Conservation (phyloP, 2,797 vertebrate genomes). For the Mormyrus hasselquistii region DNA sequence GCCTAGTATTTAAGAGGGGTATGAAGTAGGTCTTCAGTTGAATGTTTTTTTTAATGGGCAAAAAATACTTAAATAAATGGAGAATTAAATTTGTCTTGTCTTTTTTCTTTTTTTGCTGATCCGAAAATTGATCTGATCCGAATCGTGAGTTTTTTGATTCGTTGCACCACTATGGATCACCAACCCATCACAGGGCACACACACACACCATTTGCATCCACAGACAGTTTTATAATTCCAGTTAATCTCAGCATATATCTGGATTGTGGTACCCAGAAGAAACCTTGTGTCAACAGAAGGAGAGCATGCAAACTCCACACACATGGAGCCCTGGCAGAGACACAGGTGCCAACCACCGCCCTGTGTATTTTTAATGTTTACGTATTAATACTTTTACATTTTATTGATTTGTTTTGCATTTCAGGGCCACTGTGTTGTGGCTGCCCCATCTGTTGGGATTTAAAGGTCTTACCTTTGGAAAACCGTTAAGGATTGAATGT, state of each 20-base stretch:
- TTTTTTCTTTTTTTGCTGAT: no score
- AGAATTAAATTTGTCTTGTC: no score
- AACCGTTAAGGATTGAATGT: background rate
- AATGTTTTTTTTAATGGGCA: no score
- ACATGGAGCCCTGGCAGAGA: background rate
- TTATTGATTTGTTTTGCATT: background rate
- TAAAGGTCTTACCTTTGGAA: background rate
- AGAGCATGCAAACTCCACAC: background rate
- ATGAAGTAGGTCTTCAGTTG: no score
- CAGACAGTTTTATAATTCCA: background rate
- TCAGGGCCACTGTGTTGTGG: background rate
- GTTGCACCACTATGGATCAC: no score
- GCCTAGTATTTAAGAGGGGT: no score
- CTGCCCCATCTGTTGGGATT: background rate
- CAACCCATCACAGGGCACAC: no score
- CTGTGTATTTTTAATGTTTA: background rate
- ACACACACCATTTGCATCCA: background rate
- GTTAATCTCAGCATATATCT: background rate
- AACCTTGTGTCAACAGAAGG: background rate
- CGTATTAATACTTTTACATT: background rate
- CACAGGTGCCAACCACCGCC: background rate
- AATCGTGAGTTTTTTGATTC: no score
- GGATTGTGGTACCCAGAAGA: background rate
- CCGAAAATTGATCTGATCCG: no score
- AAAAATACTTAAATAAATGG: no score